phyloP scores from a whole-genome alignment of 2,888 invertebrate genomes.

The Aspidapion aeneum region DNA sequence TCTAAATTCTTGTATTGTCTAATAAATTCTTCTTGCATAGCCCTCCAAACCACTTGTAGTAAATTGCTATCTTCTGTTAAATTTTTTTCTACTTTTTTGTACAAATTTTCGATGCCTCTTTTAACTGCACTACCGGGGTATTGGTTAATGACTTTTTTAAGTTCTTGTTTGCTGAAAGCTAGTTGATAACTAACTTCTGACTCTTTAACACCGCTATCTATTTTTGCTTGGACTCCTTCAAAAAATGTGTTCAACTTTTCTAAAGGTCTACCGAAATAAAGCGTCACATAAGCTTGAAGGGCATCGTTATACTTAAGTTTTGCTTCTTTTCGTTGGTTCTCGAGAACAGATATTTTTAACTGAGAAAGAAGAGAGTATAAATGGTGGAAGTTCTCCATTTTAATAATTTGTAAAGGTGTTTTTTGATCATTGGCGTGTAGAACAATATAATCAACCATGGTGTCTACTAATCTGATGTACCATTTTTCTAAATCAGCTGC shows the following conservation, averaged over 20 bases:
- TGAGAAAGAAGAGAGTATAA: conserved; percentile 83
- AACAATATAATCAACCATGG: conserved; percentile 80
- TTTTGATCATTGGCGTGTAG: conserved; percentile 78
- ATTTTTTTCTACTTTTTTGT: conserved; percentile 96
- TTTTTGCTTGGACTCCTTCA: conserved; percentile 92
- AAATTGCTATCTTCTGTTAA: conserved; percentile 92
- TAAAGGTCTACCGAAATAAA: conserved; percentile 90
- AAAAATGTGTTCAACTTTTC: conserved; percentile 93
- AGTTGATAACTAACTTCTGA: conserved; percentile 98
- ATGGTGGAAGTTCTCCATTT: conserved; percentile 96
- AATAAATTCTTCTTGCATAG: conserved; percentile 99
- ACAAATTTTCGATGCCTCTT: conserved; percentile 87
- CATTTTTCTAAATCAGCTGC: conserved; percentile 91
- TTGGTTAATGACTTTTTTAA: conserved; percentile 89
- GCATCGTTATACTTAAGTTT: conserved; percentile 89
- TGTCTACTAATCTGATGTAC: conserved; percentile 76
- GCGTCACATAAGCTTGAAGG: conserved; percentile 85
- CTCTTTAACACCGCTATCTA: conserved; percentile 91
- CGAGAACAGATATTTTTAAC: conserved; percentile 86
- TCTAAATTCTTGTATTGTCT: conserved; percentile 93
- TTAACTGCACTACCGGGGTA: conserved; percentile 81
- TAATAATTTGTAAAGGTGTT: conserved; percentile 88
- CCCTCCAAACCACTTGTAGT: conserved; percentile 96
- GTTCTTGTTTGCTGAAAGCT: conserved; percentile 95
- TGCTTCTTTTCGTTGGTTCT: conserved; percentile 83